phyloP scores from a whole-genome alignment of 2,113 vertebrate species.

The Carlito syrichta region DNA sequence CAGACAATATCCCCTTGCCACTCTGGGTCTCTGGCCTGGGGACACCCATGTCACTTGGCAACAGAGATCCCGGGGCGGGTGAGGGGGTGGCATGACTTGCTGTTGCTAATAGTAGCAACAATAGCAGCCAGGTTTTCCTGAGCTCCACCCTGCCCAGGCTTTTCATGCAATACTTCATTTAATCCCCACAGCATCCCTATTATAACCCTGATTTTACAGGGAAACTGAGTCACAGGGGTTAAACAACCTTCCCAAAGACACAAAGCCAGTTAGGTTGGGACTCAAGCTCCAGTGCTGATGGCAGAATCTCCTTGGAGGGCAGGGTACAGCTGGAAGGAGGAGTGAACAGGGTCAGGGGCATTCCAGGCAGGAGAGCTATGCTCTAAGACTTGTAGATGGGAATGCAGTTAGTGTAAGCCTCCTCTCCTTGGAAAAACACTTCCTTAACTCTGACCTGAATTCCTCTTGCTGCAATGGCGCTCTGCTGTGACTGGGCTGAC shows the following conservation, averaged over 20 bases:
- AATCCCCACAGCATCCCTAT: not conserved
- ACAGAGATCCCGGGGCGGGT: not conserved
- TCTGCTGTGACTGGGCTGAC: not conserved
- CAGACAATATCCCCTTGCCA: not conserved
- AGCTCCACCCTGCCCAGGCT: not conserved
- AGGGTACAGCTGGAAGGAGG: not conserved
- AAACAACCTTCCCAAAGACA: not conserved
- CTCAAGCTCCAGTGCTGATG: not conserved
- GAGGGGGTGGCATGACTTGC: not conserved
- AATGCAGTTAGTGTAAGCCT: not conserved
- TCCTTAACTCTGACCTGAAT: not conserved
- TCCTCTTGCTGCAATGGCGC: not conserved
- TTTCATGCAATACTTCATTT: not conserved
- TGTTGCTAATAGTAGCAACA: not conserved
- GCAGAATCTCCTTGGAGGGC: not conserved
- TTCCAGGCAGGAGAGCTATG: not conserved
- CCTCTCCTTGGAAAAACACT: not conserved
- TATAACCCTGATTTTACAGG: not conserved
- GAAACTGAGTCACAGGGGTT: not conserved
- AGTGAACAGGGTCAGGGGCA: fast-evolving
- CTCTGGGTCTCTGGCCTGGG: not conserved
- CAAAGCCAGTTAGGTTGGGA: not conserved
- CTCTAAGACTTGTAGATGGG: not conserved
- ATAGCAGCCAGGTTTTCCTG: not conserved
- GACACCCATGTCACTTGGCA: not conserved